Evolutionary conservation across 1,140 invertebrate genomes (phyloP).

Genomic region (Drosophila nebulosa): DNA sequence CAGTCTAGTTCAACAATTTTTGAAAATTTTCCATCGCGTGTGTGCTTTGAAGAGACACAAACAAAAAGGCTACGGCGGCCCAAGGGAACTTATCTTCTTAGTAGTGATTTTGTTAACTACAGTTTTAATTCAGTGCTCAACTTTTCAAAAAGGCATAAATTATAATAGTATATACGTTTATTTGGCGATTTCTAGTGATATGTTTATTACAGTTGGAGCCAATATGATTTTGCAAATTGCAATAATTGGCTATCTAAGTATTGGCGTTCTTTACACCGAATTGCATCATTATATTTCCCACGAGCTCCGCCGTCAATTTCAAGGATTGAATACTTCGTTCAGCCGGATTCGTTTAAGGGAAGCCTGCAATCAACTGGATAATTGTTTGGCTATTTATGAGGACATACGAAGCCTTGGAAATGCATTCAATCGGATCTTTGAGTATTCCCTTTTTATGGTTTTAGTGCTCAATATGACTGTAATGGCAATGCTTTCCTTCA

Average conservation of each 20-base stretch:
- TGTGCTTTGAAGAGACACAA: not conserved
- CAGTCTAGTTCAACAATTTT: constrained; percentile 16
- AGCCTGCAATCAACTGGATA: not conserved
- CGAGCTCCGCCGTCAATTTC: constrained; percentile 17
- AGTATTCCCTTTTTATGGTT: constrained; percentile 16
- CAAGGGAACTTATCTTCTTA: constrained; percentile 28
- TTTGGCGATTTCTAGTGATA: not conserved
- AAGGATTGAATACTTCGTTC: not conserved
- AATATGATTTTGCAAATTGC: constrained; percentile 20
- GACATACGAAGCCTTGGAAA: constrained; percentile 22
- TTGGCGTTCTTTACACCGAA: constrained; percentile 33
- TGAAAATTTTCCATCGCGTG: constrained; percentile 19
- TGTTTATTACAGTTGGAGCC: not conserved
- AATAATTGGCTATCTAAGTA: constrained; percentile 32
- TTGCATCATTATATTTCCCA: constrained; percentile 26
- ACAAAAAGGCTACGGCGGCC: constrained; percentile 9
- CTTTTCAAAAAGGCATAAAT: not conserved
- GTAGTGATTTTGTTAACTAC: not conserved
- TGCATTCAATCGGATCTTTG: constrained; percentile 26
- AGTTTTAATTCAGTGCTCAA: too few species aligned
- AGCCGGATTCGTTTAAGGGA: not conserved
- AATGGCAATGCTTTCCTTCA: not conserved
- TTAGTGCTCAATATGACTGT: constrained; percentile 14
- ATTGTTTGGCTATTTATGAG: constrained; percentile 46
- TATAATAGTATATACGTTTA: fast-evolving